A percentile compares a stretch with the other conserved stretches of the same genome.
These are phyloP conservation scores for Stictocephala bisonia DNA, from an alignment of 2,888 invertebrate genomes.

Conservation along the genomic window DNA sequence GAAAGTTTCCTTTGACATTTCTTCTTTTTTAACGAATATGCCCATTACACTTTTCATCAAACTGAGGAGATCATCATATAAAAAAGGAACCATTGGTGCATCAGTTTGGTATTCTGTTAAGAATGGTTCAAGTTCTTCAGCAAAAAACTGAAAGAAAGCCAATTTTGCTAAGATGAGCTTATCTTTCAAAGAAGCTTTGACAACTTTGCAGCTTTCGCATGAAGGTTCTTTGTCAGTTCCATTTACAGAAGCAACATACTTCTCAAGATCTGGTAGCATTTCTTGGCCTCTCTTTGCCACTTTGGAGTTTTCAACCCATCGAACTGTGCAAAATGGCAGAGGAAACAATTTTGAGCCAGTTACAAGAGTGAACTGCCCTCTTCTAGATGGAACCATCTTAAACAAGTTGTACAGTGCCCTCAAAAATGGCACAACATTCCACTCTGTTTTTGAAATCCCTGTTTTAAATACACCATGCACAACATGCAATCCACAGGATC, in stretches of 20 bases:
- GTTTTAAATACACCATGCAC: constrained; percentile 60
- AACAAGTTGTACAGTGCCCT: constrained; percentile 54
- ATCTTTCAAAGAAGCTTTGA: no score
- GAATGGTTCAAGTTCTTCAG: no score
- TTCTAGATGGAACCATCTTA: constrained; percentile 21
- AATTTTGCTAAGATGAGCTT: neutral
- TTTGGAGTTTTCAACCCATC: constrained; percentile 24
- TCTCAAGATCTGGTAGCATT: neutral
- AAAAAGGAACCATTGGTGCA: no score
- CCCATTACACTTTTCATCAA: no score
- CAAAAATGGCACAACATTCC: constrained; percentile 57
- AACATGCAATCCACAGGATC: constrained; percentile 60
- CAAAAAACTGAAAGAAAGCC: constrained; percentile 8
- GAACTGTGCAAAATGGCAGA: constrained; percentile 7
- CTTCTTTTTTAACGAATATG: neutral
- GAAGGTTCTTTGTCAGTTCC: constrained; percentile 10
- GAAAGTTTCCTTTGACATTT: no score
- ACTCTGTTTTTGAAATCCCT: constrained; percentile 55
- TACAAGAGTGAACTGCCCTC: constrained; percentile 24
- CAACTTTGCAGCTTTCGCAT: no score
- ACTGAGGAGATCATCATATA: neutral
- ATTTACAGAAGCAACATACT: neutral
- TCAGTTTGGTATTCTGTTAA: no score
- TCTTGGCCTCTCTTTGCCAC: constrained; percentile 11
- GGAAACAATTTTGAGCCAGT: neutral